Evolutionary conservation across 2,888 invertebrate species (phyloP).

Genomic region (Hypolimnas misippus): DNA sequence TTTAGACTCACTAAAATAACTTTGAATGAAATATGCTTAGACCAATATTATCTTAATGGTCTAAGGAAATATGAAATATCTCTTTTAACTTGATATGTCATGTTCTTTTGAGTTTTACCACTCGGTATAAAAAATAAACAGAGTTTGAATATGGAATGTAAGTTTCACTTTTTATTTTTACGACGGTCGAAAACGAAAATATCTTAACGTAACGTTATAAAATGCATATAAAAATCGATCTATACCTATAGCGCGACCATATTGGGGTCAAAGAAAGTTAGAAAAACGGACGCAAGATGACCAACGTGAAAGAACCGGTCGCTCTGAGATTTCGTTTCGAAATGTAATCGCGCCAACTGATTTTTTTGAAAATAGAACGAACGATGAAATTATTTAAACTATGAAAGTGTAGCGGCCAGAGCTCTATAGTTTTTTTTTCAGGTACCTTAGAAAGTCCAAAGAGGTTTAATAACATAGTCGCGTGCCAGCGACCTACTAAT

Average conservation of each 20-base stretch:
- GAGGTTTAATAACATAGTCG: conserved; percentile 34
- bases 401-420: conserved; percentile 23
- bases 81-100: no score
- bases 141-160: neutral
- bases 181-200: conserved; percentile 36
- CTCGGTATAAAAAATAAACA: neutral
- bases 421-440: conserved; percentile 39
- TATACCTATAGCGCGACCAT: conserved; percentile 33
- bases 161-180: conserved; percentile 29
- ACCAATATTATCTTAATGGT: no score
- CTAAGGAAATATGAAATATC: no score
- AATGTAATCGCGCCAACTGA: conserved; percentile 43
- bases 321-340: conserved; percentile 41
- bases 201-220: conserved; percentile 43
- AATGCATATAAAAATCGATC: conserved; percentile 36
- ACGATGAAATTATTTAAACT: conserved; percentile 27
- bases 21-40: no score
- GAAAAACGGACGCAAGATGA: conserved; percentile 66
- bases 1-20: no score
- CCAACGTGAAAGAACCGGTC: conserved; percentile 66
- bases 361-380: conserved; percentile 46
- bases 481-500: conserved; percentile 38
- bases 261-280: conserved; percentile 81
- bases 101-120: no score
- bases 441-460: conserved; percentile 48